Evolutionary conservation across 2,113 vertebrate species (phyloP).

Genomic region (Paralichthys olivaceus): DNA sequence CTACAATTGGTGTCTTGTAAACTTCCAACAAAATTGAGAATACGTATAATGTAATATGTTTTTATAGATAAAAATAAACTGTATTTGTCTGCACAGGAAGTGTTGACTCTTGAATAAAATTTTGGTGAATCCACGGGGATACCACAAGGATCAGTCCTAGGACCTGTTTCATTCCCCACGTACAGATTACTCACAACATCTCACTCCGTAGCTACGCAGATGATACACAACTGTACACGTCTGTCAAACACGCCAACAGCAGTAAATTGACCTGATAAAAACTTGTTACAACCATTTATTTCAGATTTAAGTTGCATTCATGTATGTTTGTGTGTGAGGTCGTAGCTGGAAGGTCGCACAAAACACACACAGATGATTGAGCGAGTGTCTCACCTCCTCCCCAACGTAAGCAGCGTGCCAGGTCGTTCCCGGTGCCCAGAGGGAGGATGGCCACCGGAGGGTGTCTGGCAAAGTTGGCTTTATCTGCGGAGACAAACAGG

Average conservation of each 20-base stretch:
- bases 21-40: not conserved
- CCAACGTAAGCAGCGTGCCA: slow-evolving; percentile 97
- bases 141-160: too few species aligned
- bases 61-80: too few species aligned
- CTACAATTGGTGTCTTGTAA: too few species aligned
- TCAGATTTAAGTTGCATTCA: not conserved
- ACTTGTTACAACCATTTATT: too few species aligned
- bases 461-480: slow-evolving; percentile 80
- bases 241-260: not conserved
- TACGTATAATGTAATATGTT: too few species aligned
- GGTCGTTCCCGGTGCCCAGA: slow-evolving; percentile 94
- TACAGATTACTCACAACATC: not conserved
- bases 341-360: not conserved
- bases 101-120: too few species aligned
- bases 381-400: slow-evolving; percentile 90
- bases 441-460: slow-evolving; percentile 96
- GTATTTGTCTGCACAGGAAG: too few species aligned
- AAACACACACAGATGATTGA: not conserved
- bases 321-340: not conserved
- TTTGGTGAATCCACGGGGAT: too few species aligned
- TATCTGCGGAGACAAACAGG: slow-evolving; percentile 73
- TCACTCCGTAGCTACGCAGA: not conserved
- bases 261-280: too few species aligned
- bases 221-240: not conserved
- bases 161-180: too few species aligned